Evolutionary conservation across 2,113 vertebrate species (phyloP).

Genomic region (Hemibagrus wyckioides): DNA sequence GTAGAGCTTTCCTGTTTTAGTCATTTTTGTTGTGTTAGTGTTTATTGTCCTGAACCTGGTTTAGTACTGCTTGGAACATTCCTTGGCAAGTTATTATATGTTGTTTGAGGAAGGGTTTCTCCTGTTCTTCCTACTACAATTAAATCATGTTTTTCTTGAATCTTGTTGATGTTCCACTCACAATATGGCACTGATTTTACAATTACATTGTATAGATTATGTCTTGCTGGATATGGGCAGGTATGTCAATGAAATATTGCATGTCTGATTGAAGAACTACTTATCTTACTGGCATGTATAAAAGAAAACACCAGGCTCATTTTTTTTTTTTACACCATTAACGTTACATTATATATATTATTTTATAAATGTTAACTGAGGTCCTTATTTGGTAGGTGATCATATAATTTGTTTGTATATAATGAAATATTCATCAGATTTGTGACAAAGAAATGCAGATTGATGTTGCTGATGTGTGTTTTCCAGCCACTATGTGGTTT

Average conservation of each 20-base stretch:
- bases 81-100: not conserved
- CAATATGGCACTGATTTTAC: not conserved
- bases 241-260: not conserved
- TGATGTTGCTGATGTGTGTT: conserved; percentile 19
- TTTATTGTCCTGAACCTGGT: not conserved
- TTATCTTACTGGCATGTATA: not conserved
- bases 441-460: not conserved
- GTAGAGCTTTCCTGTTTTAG: not conserved
- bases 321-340: not conserved
- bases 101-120: not conserved
- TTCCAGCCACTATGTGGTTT: conserved; percentile 23
- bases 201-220: not conserved
- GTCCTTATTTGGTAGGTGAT: not conserved
- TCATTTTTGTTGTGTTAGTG: not conserved
- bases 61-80: not conserved
- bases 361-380: not conserved
- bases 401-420: not conserved
- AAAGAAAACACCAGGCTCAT: not conserved
- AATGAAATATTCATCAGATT: not conserved
- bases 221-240: not conserved
- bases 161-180: not conserved
- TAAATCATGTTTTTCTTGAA: not conserved
- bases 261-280: not conserved
- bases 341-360: not conserved
- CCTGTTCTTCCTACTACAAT: not conserved